These are phyloP conservation scores for Centropus unirufus DNA, from an alignment of 2,113 vertebrate species.

Conservation along the genomic window DNA sequence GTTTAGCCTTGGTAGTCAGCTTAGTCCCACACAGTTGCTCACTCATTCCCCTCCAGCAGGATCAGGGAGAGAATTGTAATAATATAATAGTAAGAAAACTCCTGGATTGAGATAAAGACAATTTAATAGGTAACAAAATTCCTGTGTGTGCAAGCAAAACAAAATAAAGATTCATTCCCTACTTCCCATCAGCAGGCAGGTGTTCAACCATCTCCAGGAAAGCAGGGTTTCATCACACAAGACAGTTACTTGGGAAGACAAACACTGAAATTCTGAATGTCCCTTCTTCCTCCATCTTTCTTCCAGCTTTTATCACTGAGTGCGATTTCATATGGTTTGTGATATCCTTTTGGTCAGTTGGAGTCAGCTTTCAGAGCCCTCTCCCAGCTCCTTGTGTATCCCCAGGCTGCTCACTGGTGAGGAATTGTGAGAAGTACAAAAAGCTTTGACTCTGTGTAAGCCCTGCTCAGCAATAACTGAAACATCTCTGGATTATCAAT, in stretches of 20 bases:
- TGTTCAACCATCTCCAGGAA: background rate
- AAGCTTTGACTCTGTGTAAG: background rate
- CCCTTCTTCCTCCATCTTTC: background rate
- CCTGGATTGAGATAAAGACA: background rate
- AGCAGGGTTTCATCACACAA: accelerated
- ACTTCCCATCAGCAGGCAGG: background rate
- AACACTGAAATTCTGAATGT: accelerated
- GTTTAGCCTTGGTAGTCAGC: background rate
- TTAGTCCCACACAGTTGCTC: accelerated
- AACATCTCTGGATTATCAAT: background rate
- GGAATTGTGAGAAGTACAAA: background rate
- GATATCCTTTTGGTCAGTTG: accelerated
- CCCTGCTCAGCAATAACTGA: background rate
- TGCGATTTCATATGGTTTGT: accelerated
- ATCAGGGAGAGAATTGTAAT: background rate
- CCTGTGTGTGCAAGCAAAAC: background rate
- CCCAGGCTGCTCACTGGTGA: background rate
- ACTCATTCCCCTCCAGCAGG: accelerated
- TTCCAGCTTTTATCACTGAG: background rate
- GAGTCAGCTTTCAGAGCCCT: background rate
- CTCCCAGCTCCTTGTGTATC: background rate
- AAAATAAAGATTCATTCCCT: background rate
- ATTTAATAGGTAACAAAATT: background rate
- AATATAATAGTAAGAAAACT: background rate
- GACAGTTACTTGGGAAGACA: background rate